Base-by-base conservation (phyloP, 2,888 invertebrate species). In the Cylindroiulus punctatus region DNA sequence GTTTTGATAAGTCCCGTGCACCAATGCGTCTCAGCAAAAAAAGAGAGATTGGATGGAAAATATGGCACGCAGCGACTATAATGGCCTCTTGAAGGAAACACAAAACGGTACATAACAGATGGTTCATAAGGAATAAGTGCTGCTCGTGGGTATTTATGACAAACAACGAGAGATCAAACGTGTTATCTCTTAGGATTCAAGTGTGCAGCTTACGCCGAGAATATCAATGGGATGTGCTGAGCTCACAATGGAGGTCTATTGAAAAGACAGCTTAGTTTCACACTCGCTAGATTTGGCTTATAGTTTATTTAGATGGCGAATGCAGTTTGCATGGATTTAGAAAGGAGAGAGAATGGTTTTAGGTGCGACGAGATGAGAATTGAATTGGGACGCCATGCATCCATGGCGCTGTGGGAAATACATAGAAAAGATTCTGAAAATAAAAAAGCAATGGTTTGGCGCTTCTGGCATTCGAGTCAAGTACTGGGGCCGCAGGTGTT, bases 401-500 rank as follows among this genome's bases (percentile, higher is more conserved):
- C 47, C 14, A 17, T 1, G 65, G 65, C 26, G 8, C 26, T 65
- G 65, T n/a, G 65, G 26, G 57, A 22, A 65, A 65, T 65, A 65
- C 65, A 65, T 65, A 65, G 7, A 65, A 65, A 65, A 65, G 65
- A 65, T 65, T 65, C 26, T 57, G 57, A 57, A 57, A 57, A 26
- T 65, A 65, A 82, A 82, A 36, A 82, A 42, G 82, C 82, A 82
- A 81, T 30, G 81, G 81, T 32, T 32, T 36, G 19, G 81, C 82
- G 36, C 36, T 42, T 32, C 40, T 82, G 82, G 82, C 82, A 82
- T 82, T 82, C 82, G 42, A 82, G 82, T 82, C 82, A 84, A 84
- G 52, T 47, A 84, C 2, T 85, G 32, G 57, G 52, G 84, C 30
- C 84, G 84, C 83, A 84, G 86, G 83, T 83, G 86, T 47, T 40